Evolutionary conservation across 2,797 vertebrate species (phyloP).

Genomic region (Lindbergichthys nudifrons): DNA sequence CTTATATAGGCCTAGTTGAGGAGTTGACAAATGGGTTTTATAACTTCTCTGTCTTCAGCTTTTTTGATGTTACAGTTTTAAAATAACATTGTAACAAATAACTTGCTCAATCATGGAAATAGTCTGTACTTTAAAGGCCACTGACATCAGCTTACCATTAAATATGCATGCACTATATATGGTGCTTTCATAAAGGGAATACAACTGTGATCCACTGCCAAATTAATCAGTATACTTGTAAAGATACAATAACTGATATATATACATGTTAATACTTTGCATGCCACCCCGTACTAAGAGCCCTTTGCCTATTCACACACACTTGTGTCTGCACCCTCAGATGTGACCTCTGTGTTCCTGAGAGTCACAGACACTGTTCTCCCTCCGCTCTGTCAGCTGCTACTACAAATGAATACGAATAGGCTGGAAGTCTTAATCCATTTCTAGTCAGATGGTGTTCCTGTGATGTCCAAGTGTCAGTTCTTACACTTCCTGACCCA

Average conservation of each 20-base stretch:
- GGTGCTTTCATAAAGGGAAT: not conserved
- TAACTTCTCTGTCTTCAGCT: conserved; percentile 43
- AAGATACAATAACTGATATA: not conserved
- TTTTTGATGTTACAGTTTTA: conserved; percentile 28
- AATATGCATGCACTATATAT: not conserved
- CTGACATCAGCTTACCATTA: not conserved
- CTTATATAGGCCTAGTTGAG: conserved; percentile 62
- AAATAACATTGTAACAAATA: conserved; percentile 50
- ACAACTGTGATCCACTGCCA: not conserved
- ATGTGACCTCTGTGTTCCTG: conserved; percentile 28
- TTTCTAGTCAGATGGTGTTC: conserved; percentile 39
- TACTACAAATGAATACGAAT: conserved; percentile 65
- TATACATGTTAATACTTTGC: not conserved
- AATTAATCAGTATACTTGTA: not conserved
- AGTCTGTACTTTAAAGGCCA: not conserved
- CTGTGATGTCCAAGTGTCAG: conserved; percentile 63
- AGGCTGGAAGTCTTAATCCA: conserved; percentile 22
- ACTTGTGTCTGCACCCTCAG: conserved; percentile 22
- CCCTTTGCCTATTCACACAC: conserved; percentile 10
- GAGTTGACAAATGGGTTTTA: conserved; percentile 66
- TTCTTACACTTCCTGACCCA: conserved; percentile 46
- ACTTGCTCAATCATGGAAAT: conserved; percentile 28
- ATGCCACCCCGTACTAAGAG: not conserved
- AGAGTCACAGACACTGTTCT: conserved; percentile 49
- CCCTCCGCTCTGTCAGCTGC: conserved; percentile 19